Evolutionary conservation across 2,797 vertebrate species (phyloP).

Genomic region (Momotus momota): DNA sequence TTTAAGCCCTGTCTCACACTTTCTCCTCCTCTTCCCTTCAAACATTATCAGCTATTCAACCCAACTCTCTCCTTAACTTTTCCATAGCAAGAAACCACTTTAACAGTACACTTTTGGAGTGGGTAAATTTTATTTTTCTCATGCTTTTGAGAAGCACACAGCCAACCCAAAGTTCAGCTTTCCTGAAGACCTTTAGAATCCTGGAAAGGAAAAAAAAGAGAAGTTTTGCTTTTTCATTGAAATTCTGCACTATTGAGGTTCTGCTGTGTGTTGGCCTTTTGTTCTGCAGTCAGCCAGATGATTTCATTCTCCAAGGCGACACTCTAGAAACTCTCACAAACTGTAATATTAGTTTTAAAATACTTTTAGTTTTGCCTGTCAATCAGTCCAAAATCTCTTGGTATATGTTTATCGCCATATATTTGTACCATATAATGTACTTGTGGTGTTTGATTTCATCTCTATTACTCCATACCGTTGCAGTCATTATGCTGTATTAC

Average conservation of each 20-base stretch:
- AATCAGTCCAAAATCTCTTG: neutral
- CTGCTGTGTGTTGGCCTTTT: neutral
- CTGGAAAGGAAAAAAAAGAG: neutral
- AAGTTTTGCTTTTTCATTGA: rapidly evolving
- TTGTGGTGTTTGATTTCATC: neutral
- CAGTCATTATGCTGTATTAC: neutral
- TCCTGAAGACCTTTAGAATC: neutral
- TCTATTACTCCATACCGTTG: neutral
- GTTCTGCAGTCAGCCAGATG: neutral
- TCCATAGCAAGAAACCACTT: neutral
- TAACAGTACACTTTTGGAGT: neutral
- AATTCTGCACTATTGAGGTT: neutral
- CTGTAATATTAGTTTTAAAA: neutral
- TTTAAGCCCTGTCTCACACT: neutral
- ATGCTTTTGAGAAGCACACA: neutral
- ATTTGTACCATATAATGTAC: neutral
- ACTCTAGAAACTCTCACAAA: neutral
- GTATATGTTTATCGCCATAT: neutral
- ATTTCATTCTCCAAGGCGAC: neutral
- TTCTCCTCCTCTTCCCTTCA: neutral
- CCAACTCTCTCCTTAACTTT: neutral
- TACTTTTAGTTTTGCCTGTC: neutral
- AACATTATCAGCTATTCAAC: neutral
- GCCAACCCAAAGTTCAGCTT: neutral
- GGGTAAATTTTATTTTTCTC: neutral